Percentiles rank a stretch among this genome's conserved stretches.
Evolutionary conservation across 2,113 vertebrate genomes (phyloP).

Genomic region (Rhizomys pruinosus): DNA sequence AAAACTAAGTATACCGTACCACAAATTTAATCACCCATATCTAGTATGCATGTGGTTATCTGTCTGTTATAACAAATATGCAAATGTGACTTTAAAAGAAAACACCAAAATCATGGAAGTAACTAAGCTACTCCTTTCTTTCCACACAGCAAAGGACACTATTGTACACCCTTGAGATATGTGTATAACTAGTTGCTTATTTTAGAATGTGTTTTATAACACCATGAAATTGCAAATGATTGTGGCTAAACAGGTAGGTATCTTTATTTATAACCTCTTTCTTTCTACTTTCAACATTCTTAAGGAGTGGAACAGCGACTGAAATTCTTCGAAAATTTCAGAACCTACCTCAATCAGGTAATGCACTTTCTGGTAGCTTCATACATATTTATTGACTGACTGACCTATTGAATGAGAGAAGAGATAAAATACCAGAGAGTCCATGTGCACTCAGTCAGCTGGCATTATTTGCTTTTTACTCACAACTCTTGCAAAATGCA

Average conservation of each 20-base stretch:
- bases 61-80: not conserved
- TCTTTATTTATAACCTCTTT: constrained; percentile 54
- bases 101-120: not conserved
- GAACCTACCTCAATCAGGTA: constrained; percentile 3
- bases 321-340: constrained; percentile 22
- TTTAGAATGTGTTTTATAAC: not conserved
- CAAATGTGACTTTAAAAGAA: not conserved
- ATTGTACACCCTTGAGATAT: not conserved
- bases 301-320: constrained; percentile 33
- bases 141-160: not conserved
- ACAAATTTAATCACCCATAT: not conserved
- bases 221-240: not conserved
- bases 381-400: constrained; percentile 48
- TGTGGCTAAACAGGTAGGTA: not conserved
- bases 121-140: too few relatives aligned
- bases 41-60: rapidly evolving
- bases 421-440: not conserved
- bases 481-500: not conserved
- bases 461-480: not conserved
- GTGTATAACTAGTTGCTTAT: rapidly evolving
- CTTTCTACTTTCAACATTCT: constrained; percentile 48
- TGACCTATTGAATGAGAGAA: not conserved
- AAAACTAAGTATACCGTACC: not conserved
- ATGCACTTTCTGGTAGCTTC: constrained; percentile 4
- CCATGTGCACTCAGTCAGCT: not conserved